Evolutionary conservation across 2,888 invertebrate species (phyloP), one percentile per base, ranked within the genome.

Genomic region (Eilema caniola): DNA sequence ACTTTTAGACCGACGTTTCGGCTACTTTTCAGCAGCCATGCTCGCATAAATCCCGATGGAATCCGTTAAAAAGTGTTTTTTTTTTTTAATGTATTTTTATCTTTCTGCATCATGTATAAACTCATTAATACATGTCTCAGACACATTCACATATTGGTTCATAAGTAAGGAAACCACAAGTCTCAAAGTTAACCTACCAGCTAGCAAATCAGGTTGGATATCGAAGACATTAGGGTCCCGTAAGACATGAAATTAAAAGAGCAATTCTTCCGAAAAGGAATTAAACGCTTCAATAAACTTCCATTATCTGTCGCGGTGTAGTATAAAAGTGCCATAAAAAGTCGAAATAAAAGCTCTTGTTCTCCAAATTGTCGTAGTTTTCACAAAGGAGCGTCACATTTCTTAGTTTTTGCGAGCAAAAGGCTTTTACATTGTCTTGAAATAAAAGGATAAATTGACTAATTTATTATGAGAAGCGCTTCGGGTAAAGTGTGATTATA

Each of bases 361-460:
- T 70, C 57, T 23, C 16, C 62, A 24, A 20, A 53, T 47, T 37
- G 59, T 67, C 67, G 41, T 24, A 33, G 28, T 56, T 66, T 41
- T 63, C 59, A 33, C 53, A 66, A 62, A 53, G 60, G 23, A 59
- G 24, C 37, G 23, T 60, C 63, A 53, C 63, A 64, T 70, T 66
- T 70, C 66, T 70, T 66, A 25, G 59, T 64, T 66, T 67, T 62
- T 67, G 60, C 23, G 47, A 63, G 60, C 47, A 3, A 64, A 56
- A 64, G 60, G 67, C 37, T 24, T 57, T 37, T 62, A 62, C n/a
- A 64, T 71, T 60, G 71, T 66, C 56, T 67, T 59, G 33, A 63
- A 64, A 61, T 67, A 64, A 67, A 62, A 67, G 24, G 31, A 71
- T 71, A 67, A 71, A 71, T 62, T 67, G 47, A 31, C 20, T 60